A percentile compares a stretch with the other conserved stretches of the same genome.
Conservation (phyloP, 2,888 invertebrate species). For the Eristalinus aeneus region DNA sequence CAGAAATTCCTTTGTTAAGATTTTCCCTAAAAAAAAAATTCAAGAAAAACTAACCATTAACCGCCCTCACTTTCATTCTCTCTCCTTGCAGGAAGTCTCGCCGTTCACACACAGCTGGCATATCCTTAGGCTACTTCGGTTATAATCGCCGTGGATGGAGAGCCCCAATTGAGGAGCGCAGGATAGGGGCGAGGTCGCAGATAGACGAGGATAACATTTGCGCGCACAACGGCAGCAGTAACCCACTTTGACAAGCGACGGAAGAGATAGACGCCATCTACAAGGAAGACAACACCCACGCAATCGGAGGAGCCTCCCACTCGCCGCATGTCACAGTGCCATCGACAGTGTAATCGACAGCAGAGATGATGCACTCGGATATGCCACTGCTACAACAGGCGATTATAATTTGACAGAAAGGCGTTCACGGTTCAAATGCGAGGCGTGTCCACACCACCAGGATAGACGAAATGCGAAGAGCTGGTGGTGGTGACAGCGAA, state of each 20-base stretch:
- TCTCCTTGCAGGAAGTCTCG: constrained; percentile 31
- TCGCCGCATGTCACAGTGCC: constrained; percentile 52
- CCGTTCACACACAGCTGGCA: background rate
- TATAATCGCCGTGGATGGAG: constrained; percentile 50
- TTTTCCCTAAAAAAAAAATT: constrained; percentile 17
- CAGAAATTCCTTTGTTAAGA: constrained; percentile 35
- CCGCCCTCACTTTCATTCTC: background rate
- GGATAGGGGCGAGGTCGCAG: constrained; percentile 43
- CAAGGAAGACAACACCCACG: constrained; percentile 10
- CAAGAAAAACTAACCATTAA: background rate
- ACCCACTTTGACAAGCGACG: constrained; percentile 15
- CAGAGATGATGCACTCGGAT: constrained; percentile 67
- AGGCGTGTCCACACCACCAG: constrained; percentile 52
- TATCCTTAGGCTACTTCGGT: constrained; percentile 37
- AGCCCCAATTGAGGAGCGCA: constrained; percentile 24
- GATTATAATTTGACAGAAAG: constrained; percentile 65
- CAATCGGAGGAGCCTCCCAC: constrained; percentile 6
- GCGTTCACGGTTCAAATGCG: constrained; percentile 48
- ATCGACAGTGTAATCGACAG: constrained; percentile 35
- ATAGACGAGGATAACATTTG: constrained; percentile 42
- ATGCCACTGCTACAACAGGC: constrained; percentile 50
- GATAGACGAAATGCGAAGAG: constrained; percentile 49
- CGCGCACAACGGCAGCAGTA: constrained; percentile 37
- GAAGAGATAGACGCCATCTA: background rate
- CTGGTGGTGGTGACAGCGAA: constrained; percentile 57